phyloP scores from a whole-genome alignment of 2,888 invertebrate genomes.

The Myopa testacea region DNA sequence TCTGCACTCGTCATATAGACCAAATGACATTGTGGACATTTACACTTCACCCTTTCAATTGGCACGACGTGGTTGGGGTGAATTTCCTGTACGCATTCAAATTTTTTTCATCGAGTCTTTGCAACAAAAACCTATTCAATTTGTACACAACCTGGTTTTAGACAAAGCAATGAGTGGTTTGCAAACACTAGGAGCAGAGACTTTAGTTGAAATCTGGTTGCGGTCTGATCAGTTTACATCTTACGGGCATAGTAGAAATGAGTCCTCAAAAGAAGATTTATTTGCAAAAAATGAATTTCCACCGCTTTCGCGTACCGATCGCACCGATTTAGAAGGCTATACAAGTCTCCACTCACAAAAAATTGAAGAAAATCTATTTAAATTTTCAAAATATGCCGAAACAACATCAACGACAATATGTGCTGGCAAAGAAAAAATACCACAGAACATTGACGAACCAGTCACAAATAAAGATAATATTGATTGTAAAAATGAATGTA shows the following conservation, averaged over 20 bases:
- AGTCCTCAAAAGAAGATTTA: not conserved
- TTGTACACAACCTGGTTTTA: conserved; percentile 83
- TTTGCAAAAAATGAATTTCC: too few relatives aligned
- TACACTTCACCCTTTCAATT: conserved; percentile 86
- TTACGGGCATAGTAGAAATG: not conserved
- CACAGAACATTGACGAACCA: conserved; percentile 61
- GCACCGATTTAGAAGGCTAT: not conserved
- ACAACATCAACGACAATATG: conserved; percentile 52
- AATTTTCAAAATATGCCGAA: conserved; percentile 61
- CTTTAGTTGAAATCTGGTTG: conserved; percentile 79
- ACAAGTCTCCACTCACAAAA: not conserved
- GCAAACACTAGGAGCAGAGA: conserved; percentile 87
- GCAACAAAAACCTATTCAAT: conserved; percentile 81
- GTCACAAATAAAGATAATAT: conserved; percentile 32
- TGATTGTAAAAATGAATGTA: not conserved
- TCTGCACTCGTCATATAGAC: conserved; percentile 87
- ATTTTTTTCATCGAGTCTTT: conserved; percentile 79
- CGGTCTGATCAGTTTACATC: conserved; percentile 62
- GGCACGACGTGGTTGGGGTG: conserved; percentile 90
- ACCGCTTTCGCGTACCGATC: too few relatives aligned
- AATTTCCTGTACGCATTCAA: conserved; percentile 86
- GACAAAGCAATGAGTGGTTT: conserved; percentile 86
- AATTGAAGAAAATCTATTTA: conserved; percentile 62
- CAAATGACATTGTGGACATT: conserved; percentile 85
- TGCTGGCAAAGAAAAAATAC: conserved; percentile 66